Conservation (phyloP, 2,888 invertebrate genomes). For the Andricus curvator region DNA sequence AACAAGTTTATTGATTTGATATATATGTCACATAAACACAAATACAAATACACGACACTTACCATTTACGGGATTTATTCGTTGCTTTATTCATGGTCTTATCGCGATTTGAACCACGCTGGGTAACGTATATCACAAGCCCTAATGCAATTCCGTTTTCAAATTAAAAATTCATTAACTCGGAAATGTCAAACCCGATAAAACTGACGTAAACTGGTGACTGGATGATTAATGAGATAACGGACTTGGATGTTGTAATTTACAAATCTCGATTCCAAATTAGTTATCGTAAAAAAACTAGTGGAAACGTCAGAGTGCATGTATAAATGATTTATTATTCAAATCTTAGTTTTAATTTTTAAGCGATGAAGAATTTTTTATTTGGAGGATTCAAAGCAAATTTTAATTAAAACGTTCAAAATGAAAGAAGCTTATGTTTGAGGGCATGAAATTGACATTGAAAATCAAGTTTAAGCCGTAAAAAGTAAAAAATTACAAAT, state of each 20-base stretch:
- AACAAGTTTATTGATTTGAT: constrained; percentile 11
- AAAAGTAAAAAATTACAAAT: no score
- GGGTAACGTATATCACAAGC: constrained; percentile 4
- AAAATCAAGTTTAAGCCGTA: no score
- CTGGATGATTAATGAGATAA: constrained; percentile 16
- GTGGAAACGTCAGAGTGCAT: neutral
- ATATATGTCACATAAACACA: neutral
- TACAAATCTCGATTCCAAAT: neutral
- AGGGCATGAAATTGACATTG: no score
- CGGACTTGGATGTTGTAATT: neutral
- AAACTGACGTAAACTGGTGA: constrained; percentile 25
- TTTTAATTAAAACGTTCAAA: neutral
- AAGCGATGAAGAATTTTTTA: neutral
- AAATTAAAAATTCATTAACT: constrained; percentile 38
- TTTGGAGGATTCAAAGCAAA: no score
- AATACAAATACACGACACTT: neutral
- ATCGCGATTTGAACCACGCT: neutral
- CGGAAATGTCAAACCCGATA: constrained; percentile 29
- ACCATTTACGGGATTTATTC: constrained; percentile 32
- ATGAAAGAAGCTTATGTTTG: neutral
- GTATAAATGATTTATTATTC: no score
- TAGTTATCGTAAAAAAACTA: neutral
- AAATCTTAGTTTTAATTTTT: neutral
- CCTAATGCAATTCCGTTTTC: constrained; percentile 33
- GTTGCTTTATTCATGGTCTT: constrained; percentile 21